Conservation (phyloP, 2,113 vertebrate genomes). For the Phycodurus eques region DNA sequence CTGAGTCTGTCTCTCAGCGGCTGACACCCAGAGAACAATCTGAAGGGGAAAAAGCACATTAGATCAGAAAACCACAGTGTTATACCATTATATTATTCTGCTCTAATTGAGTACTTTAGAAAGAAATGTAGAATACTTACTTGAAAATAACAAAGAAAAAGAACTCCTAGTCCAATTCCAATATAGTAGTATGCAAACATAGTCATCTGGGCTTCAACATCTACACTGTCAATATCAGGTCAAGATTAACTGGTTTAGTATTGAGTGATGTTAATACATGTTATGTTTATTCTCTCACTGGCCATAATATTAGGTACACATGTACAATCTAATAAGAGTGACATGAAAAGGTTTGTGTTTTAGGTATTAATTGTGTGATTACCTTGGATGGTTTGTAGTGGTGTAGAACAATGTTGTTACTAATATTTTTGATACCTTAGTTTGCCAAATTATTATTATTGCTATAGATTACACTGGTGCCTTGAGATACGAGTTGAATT, state of each 20-base stretch:
- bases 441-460: no score
- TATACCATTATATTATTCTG: neutral
- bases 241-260: neutral
- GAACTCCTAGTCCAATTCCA: conserved; percentile 67
- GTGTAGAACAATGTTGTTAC: no score
- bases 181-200: conserved; percentile 76
- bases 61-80: neutral
- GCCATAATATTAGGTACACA: no score
- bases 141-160: conserved; percentile 75
- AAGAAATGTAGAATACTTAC: conserved; percentile 38
- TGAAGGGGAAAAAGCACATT: conserved; percentile 14
- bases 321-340: no score
- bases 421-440: no score
- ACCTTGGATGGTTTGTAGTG: no score
- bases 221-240: conserved; percentile 52
- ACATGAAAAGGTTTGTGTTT: no score
- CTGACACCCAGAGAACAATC: conserved; percentile 72
- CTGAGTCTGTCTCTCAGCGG: conserved; percentile 68
- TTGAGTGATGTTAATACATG: neutral
- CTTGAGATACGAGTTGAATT: no score
- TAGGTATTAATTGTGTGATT: no score
- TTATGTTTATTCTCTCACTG: neutral
- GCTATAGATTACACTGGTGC: no score
- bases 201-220: conserved; percentile 74
- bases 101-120: neutral